Percentiles rank a stretch among this genome's conserved stretches.
Conservation (phyloP, 1,140 invertebrate species). For the Trichonephila clavata region DNA sequence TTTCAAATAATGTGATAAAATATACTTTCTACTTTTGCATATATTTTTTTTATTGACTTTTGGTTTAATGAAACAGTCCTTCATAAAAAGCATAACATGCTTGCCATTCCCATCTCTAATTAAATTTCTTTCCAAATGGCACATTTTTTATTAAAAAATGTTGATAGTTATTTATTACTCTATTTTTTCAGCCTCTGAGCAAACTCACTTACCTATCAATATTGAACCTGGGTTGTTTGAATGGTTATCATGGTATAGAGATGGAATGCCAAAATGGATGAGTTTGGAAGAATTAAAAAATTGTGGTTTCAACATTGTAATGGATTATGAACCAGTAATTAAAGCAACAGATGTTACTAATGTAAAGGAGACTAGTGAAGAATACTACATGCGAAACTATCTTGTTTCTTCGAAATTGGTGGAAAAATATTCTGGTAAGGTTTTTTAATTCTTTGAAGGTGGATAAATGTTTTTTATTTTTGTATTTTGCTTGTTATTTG, state of each 20-base stretch:
- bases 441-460: neutral
- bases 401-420: slow-evolving; percentile 81
- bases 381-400: slow-evolving; percentile 87
- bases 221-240: slow-evolving; percentile 95
- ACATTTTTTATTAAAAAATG: too few species aligned
- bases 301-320: slow-evolving; percentile 89
- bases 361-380: slow-evolving; percentile 85
- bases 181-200: slow-evolving; percentile 78
- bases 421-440: slow-evolving; percentile 77
- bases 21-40: too few species aligned
- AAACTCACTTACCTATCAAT: slow-evolving; percentile 83
- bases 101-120: too few species aligned
- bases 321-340: slow-evolving; percentile 86
- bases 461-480: neutral
- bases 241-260: slow-evolving; percentile 93
- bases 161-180: too few species aligned
- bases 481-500: too few species aligned
- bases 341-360: slow-evolving; percentile 82
- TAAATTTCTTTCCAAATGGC: too few species aligned
- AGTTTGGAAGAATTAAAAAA: slow-evolving; percentile 86
- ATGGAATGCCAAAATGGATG: slow-evolving; percentile 89
- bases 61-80: too few species aligned
- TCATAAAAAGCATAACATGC: too few species aligned
- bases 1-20: too few species aligned
- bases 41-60: too few species aligned